Conservation (phyloP, 2,888 invertebrate genomes). For the Litoditis marina region DNA sequence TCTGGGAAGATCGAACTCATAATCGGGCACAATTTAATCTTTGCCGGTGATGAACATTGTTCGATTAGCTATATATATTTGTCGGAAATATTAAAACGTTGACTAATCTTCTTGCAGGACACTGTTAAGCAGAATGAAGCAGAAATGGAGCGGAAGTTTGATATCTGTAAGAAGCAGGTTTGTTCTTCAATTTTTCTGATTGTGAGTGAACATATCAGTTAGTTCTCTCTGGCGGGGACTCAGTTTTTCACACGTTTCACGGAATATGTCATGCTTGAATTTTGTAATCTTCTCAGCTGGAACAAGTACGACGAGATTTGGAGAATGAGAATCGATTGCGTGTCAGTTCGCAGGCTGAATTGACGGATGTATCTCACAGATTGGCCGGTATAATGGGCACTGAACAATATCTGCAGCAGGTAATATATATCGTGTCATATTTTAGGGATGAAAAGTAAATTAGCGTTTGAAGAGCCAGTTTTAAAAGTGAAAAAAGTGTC, state of each 20-base stretch:
- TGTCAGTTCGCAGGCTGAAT: slow-evolving; percentile 29
- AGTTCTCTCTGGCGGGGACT: too few relatives aligned
- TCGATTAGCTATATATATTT: too few relatives aligned
- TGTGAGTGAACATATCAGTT: too few relatives aligned
- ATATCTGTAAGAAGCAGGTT: slow-evolving; percentile 62
- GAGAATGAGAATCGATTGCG: slow-evolving; percentile 29
- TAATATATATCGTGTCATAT: too few relatives aligned
- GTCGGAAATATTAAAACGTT: too few relatives aligned
- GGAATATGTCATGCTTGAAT: neutral
- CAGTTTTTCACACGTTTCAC: neutral
- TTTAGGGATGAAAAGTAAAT: too few relatives aligned
- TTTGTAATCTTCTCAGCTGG: slow-evolving; percentile 26
- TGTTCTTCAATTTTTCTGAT: neutral
- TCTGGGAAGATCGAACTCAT: too few relatives aligned
- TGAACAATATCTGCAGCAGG: slow-evolving; percentile 29
- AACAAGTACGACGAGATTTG: slow-evolving; percentile 26
- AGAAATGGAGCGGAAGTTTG: slow-evolving; percentile 78
- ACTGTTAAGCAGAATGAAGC: slow-evolving; percentile 67
- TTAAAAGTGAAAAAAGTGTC: neutral
- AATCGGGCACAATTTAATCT: too few relatives aligned
- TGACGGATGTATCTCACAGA: slow-evolving; percentile 21
- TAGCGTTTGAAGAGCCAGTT: too few relatives aligned
- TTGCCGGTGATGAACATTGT: too few relatives aligned
- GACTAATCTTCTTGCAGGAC: too few relatives aligned
- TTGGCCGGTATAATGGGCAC: slow-evolving; percentile 30